A percentile compares a stretch with the other conserved stretches of the same genome.
These are phyloP conservation scores for Chelonoidis abingdonii DNA, from an alignment of 2,113 vertebrate species.

Conservation along the genomic window DNA sequence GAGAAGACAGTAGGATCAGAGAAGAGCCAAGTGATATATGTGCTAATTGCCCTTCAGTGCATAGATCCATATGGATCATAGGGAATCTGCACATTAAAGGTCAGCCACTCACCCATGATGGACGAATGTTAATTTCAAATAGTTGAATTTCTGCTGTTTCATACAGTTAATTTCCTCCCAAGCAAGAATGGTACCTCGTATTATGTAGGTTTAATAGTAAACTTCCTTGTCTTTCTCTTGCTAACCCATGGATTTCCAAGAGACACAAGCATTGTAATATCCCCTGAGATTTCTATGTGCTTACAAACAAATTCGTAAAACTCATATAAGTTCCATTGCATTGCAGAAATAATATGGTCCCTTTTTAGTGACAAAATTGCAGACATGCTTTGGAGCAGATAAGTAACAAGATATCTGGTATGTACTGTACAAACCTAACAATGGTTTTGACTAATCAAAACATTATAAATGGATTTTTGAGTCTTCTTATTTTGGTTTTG, in stretches of 20 bases:
- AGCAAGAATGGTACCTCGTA: neutral
- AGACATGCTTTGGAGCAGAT: neutral
- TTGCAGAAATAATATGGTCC: neutral
- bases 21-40: neutral
- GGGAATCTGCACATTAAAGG: neutral
- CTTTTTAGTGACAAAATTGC: neutral
- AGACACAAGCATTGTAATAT: neutral
- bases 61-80: neutral
- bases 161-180: neutral
- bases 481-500: neutral
- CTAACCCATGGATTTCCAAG: neutral
- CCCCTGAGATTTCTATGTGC: neutral
- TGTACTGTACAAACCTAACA: neutral
- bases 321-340: neutral
- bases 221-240: neutral
- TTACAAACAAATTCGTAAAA: neutral
- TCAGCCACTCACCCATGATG: neutral
- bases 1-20: neutral
- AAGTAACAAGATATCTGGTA: neutral
- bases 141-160: neutral
- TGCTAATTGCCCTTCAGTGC: constrained; percentile 3
- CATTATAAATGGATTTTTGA: neutral
- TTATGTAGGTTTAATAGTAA: neutral
- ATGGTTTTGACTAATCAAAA: neutral
- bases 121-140: neutral